Percentiles rank a stretch among this genome's conserved stretches.
phyloP scores from a whole-genome alignment of 2,888 invertebrate species.

The Callimorpha dominula region DNA sequence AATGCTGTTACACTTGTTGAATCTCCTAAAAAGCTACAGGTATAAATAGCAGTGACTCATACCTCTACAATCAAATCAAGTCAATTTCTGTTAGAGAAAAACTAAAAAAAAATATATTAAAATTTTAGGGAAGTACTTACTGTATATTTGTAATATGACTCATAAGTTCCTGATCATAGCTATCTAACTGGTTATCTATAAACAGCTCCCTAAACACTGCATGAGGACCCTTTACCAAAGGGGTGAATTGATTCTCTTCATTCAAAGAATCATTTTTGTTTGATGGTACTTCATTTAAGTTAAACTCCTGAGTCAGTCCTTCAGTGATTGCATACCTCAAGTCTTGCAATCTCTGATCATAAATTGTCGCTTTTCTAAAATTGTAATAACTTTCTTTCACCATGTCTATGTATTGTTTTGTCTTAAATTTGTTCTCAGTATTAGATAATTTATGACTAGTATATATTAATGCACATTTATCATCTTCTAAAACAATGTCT shows the following conservation, averaged over 20 bases:
- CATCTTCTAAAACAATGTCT: slow-evolving; percentile 71
- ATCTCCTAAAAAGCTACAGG: too few species aligned
- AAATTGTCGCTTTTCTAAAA: slow-evolving; percentile 80
- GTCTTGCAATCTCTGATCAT: slow-evolving; percentile 80
- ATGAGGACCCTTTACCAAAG: slow-evolving; percentile 75
- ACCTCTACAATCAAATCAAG: not conserved
- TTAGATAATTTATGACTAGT: slow-evolving; percentile 71
- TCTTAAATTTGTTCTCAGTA: slow-evolving; percentile 71
- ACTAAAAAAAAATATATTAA: not conserved
- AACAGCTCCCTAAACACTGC: slow-evolving; percentile 80
- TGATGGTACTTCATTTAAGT: slow-evolving; percentile 50
- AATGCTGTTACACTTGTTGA: not conserved
- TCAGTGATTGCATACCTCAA: slow-evolving; percentile 82
- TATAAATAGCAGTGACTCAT: not conserved
- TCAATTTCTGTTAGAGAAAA: not conserved
- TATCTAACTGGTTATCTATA: slow-evolving; percentile 76
- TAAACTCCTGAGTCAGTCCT: slow-evolving; percentile 79
- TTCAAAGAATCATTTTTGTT: slow-evolving; percentile 29
- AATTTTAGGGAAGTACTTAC: slow-evolving; percentile 65
- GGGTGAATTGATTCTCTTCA: slow-evolving; percentile 41
- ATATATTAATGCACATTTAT: slow-evolving; percentile 79
- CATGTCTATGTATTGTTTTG: slow-evolving; percentile 72
- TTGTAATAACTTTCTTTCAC: slow-evolving; percentile 83
- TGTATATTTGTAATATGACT: slow-evolving; percentile 74
- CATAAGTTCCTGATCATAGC: slow-evolving; percentile 79